Percentiles rank a stretch among this genome's conserved stretches.
Conservation (phyloP, 2,888 invertebrate genomes). For the Exephanes ischioxanthus region DNA sequence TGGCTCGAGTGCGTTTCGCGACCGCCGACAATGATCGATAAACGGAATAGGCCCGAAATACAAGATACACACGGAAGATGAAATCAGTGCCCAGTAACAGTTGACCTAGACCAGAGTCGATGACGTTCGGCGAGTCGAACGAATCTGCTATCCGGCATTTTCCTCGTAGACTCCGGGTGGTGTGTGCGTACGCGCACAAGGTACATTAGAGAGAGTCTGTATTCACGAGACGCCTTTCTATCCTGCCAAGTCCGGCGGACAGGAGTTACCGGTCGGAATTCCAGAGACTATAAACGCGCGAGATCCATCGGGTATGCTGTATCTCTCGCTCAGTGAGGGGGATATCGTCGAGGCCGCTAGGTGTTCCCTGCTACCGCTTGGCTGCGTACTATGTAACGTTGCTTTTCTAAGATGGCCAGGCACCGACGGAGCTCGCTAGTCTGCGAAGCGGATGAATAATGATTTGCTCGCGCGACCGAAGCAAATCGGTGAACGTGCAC, state of each 20-base stretch:
- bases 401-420: constrained; percentile 18
- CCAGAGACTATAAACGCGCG: constrained; percentile 37
- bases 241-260: constrained; percentile 72
- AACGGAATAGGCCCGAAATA: not conserved
- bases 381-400: constrained; percentile 15
- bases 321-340: not conserved
- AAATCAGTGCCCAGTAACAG: not conserved
- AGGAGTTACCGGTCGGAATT: constrained; percentile 77
- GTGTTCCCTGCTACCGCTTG: constrained; percentile 68
- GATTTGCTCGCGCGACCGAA: constrained; percentile 63
- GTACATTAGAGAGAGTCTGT: constrained; percentile 61
- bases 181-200: not conserved
- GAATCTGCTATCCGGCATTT: constrained; percentile 46
- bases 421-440: not conserved
- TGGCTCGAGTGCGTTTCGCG: constrained; percentile 21
- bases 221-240: constrained; percentile 77
- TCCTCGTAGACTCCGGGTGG: constrained; percentile 22
- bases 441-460: constrained; percentile 64
- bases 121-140: not conserved
- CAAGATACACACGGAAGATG: not conserved
- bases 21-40: constrained; percentile 2
- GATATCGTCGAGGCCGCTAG: constrained; percentile 67
- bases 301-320: constrained; percentile 22
- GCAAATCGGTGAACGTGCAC: constrained; percentile 66
- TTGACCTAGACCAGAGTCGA: not conserved